Percentiles rank a stretch among this genome's conserved stretches.
Conservation (phyloP, 2,888 invertebrate genomes). For the Merodon equestris region DNA sequence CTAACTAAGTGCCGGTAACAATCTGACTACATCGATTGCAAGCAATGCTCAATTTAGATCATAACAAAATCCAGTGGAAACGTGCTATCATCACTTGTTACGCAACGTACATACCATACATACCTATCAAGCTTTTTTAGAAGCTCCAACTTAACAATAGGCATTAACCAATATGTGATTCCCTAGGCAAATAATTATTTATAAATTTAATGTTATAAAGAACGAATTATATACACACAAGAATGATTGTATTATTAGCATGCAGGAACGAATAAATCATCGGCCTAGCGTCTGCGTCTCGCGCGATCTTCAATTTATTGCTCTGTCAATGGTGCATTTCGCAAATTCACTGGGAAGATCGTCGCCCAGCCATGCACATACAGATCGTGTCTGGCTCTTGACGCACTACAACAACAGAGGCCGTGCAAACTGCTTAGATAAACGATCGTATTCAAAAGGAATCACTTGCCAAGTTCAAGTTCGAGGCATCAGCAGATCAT, state of each 20-base stretch:
- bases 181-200: slow-evolving; percentile 56
- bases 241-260: slow-evolving; percentile 47
- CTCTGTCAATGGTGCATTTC: slow-evolving; percentile 44
- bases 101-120: no score
- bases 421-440: neutral
- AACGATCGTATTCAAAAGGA: slow-evolving; percentile 31
- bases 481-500: slow-evolving; percentile 70
- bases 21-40: slow-evolving; percentile 17
- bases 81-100: no score
- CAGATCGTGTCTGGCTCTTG: no score
- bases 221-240: slow-evolving; percentile 28
- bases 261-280: slow-evolving; percentile 43
- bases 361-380: no score
- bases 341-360: slow-evolving; percentile 35
- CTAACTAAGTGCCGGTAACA: no score
- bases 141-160: slow-evolving; percentile 57
- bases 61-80: no score
- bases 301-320: slow-evolving; percentile 51
- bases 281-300: slow-evolving; percentile 30
- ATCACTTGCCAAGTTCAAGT: slow-evolving; percentile 75
- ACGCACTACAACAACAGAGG: slow-evolving; percentile 1
- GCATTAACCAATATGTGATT: slow-evolving; percentile 52
- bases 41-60: no score
- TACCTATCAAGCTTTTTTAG: slow-evolving; percentile 64
- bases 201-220: slow-evolving; percentile 51